Base-by-base conservation (phyloP, 2,797 vertebrate genomes). In the Anabas testudineus region DNA sequence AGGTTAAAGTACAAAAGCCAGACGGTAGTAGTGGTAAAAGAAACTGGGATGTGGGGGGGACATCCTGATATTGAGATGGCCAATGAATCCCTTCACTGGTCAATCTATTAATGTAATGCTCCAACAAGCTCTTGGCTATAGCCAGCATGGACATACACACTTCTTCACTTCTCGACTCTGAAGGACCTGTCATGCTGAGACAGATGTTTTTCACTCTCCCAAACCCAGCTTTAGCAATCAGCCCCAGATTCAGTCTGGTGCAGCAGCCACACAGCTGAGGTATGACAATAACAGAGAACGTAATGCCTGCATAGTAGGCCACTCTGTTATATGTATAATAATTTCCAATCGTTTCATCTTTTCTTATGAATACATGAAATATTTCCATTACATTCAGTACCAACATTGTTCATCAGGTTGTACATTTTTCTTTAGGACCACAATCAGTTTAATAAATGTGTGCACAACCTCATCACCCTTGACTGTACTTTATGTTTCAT, bases 141-240 rank as follows among this genome's bases (percentile, higher is more conserved):
- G 63, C 66, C 64, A 55, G 56, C 54, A 4, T 26, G 28, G 26
- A 51, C 71, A 57, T 71, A 59, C 60, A 57, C 48, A 58, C 24
- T 84, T 82, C 51, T 83, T 74, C 60, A 74, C 71, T 73, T 74
- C 64, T 66, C 1, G 2, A 14, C 76, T 67, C 68, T 78, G 65
- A 76, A 79, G 74, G 67, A 77, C 58, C 80, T 22, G 55, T 77
- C 72, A 74, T 24, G 10, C 48, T 16, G 57, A 83, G 68, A 83
- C 74, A 71, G 80, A 87, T 76, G 82, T 67, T 66, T 78, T 73
- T 56, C 59, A 58, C 71, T 70, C 43, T 62, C 59, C 76, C 56
- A 60, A 76, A 74, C 67, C 51, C 24, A 6, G 68, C 72, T 78
- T 76, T 24, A 63, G 71, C 65, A 60, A 82, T 74, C 71, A 74